Percentiles rank a stretch among this genome's conserved stretches.
Conservation (phyloP, 2,113 vertebrate species). For the Sprattus sprattus region DNA sequence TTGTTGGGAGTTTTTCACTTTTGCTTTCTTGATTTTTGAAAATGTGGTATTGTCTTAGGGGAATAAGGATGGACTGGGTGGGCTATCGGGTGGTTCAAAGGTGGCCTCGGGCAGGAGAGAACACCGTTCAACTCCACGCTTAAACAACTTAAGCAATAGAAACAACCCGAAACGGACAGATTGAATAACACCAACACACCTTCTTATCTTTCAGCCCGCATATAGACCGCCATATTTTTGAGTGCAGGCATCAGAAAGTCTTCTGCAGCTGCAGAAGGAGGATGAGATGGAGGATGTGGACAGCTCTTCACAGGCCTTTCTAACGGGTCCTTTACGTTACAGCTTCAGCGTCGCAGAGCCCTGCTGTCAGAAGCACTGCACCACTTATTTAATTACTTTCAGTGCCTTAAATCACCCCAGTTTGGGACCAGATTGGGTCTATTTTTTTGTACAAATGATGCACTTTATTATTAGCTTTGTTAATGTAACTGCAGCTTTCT, state of each 20-base stretch:
- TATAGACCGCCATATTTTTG: slow-evolving; percentile 72
- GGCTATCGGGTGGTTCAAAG: slow-evolving; percentile 20
- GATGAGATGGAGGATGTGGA: background rate
- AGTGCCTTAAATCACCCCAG: background rate
- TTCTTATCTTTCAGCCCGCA: slow-evolving; percentile 78
- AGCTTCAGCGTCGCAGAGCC: background rate
- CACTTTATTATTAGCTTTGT: background rate
- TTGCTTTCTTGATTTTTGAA: background rate
- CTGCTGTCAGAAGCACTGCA: background rate
- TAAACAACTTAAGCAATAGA: background rate
- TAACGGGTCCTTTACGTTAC: background rate
- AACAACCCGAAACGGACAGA: background rate
- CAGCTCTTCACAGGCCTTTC: background rate
- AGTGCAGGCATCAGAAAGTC: slow-evolving; percentile 64
- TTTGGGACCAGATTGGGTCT: background rate
- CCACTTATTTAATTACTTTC: background rate
- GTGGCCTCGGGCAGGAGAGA: slow-evolving; percentile 19
- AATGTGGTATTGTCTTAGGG: background rate
- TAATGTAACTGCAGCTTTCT: background rate
- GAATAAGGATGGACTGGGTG: background rate
- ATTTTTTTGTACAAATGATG: background rate
- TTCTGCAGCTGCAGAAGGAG: slow-evolving; percentile 54
- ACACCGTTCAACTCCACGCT: slow-evolving; percentile 24
- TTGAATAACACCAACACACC: slow-evolving; percentile 50
- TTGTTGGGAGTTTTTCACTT: background rate